Base-by-base conservation (phyloP, 1,140 invertebrate genomes). In the Meloidogyne chitwoodi region DNA sequence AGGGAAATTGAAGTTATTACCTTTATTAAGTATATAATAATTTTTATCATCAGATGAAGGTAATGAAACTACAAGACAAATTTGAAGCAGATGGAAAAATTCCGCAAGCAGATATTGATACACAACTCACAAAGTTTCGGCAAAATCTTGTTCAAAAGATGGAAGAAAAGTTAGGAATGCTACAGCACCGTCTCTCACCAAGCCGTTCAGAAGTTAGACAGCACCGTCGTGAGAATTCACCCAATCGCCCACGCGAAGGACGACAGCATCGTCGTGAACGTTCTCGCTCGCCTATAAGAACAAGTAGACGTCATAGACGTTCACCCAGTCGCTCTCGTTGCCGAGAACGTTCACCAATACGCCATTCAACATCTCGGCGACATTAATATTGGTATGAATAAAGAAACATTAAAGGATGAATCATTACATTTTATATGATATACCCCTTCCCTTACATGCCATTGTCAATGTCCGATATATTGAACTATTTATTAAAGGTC, bases 31-130 rank as follows among this genome's bases (percentile, higher is more conserved):
- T 34, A 16, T 68, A 56, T 29, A 31, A 24, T 19, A 34, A 68
- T 41, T 4, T 61, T 72, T 61, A 34, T 62, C 71, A 73, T 72
- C 29, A 84, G 83, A 66, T 87, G 4, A 87, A 87, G 76, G 84
- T 87, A 4, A 34, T 86, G 26, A 68, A 80, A 29, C 77, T 82
- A 22, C 86, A 87, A 72, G 85, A 86, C 66, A 83, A 86, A 63
- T 73, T 86, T 11, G 85, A 86, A 71, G 66, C 67, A 19, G 79
- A 86, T 1, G 41, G 74, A 5, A 65, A 44, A 10, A 38, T 34
- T 22, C 2, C 56, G 24, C n/a, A 24, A 11, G n/a, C 79, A 14
- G 73, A 83, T 41, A 77, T 85, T 3, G 76, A 84, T 8, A 19
- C 74, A 34, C 78, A 85, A 61, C 26, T 83, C 19, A 38, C 71